Percentiles rank a stretch among this genome's conserved stretches.
Evolutionary conservation across 2,113 vertebrate species (phyloP).

Genomic region (Vireo altiloquus): DNA sequence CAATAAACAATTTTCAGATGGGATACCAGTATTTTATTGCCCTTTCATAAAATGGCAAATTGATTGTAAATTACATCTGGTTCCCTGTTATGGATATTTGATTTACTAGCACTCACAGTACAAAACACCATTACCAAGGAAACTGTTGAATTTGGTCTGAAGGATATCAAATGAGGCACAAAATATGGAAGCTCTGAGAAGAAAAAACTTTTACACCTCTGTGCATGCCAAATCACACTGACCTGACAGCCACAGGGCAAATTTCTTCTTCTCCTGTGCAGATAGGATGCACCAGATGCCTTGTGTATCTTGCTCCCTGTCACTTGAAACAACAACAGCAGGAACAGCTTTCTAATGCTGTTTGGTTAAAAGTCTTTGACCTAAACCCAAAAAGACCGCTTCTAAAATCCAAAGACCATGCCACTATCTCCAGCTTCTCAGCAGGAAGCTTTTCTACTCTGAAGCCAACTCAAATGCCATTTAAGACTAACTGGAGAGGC

Average conservation of each 20-base stretch:
- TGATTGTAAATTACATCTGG: background rate
- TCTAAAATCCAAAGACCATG: background rate
- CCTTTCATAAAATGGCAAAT: background rate
- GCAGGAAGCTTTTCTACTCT: background rate
- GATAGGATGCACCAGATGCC: background rate
- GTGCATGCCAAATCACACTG: background rate
- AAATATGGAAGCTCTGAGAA: background rate
- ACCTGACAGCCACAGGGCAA: background rate
- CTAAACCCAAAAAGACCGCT: background rate
- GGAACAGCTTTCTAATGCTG: background rate
- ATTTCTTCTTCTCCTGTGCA: background rate
- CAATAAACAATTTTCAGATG: conserved; percentile 5
- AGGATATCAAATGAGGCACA: background rate
- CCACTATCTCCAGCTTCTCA: background rate
- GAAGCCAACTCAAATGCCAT: background rate
- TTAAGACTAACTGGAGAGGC: background rate
- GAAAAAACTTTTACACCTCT: background rate
- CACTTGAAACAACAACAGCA: background rate
- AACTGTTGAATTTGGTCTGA: background rate
- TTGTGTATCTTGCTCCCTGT: background rate
- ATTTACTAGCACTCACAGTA: background rate
- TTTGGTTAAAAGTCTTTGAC: background rate
- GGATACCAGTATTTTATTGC: background rate
- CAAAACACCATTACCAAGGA: background rate
- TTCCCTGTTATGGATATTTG: background rate